These are phyloP conservation scores for Trinectes maculatus DNA, from an alignment of 2,113 vertebrate genomes.

Conservation along the genomic window DNA sequence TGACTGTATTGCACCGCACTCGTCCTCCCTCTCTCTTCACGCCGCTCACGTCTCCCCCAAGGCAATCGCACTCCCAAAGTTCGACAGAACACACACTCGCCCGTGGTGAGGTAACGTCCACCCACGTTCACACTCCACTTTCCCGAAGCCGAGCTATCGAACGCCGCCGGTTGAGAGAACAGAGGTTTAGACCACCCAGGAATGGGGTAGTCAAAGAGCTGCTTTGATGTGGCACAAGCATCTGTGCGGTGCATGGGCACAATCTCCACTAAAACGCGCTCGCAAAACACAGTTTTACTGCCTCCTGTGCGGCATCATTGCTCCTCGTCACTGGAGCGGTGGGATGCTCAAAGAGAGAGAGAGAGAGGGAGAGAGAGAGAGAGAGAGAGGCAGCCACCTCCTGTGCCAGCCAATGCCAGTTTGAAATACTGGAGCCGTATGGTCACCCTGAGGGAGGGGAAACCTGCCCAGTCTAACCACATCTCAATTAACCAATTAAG, in stretches of 20 bases:
- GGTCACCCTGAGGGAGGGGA: constrained; percentile 69
- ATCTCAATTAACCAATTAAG: constrained; percentile 78
- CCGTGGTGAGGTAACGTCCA: constrained; percentile 66
- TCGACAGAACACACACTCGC: constrained; percentile 51
- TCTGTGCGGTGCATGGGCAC: constrained; percentile 72
- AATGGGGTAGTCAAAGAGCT: constrained; percentile 58
- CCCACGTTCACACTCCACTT: constrained; percentile 64
- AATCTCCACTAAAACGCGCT: constrained; percentile 73
- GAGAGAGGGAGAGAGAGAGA: constrained; percentile 39
- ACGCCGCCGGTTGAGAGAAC: constrained; percentile 55
- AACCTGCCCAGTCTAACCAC: constrained; percentile 74
- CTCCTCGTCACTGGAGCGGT: constrained; percentile 55
- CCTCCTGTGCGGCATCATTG: constrained; percentile 71
- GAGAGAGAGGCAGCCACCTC: constrained; percentile 53
- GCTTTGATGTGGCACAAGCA: constrained; percentile 80
- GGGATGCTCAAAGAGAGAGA: constrained; percentile 58
- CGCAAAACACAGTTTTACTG: constrained; percentile 71
- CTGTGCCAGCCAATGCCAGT: constrained; percentile 68
- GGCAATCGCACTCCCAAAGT: constrained; percentile 64
- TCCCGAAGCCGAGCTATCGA: constrained; percentile 55
- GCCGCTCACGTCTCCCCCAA: constrained; percentile 54
- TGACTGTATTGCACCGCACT: constrained; percentile 36
- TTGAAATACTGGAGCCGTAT: constrained; percentile 69
- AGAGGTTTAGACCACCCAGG: constrained; percentile 80
- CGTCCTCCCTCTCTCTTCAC: constrained; percentile 49